Evolutionary conservation across 2,113 vertebrate genomes (phyloP).

Genomic region (Psittacula cyanocephala): DNA sequence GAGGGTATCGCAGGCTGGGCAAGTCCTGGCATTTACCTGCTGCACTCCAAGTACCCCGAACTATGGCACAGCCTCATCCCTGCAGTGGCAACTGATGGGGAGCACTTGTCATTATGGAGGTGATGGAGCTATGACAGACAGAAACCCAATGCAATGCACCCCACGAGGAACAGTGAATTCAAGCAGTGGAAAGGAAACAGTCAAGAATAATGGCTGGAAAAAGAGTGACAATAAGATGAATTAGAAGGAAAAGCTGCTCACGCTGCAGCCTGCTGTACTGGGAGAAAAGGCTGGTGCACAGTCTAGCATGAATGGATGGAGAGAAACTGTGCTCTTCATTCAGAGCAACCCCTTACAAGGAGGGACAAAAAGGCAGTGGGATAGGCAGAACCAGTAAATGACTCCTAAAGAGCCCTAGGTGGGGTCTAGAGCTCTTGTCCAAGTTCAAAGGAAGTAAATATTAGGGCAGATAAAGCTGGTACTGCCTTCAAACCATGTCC

Average conservation of each 20-base stretch:
- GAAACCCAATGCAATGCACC: accelerated
- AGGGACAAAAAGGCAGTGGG: neutral
- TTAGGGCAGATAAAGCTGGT: neutral
- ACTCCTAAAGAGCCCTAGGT: accelerated
- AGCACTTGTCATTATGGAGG: neutral
- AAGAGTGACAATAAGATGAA: neutral
- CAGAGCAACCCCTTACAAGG: neutral
- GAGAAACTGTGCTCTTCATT: neutral
- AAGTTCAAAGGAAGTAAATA: neutral
- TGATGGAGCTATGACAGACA: neutral
- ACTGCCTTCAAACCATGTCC: neutral
- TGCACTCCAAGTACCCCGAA: neutral
- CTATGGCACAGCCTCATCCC: neutral
- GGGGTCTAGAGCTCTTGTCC: neutral
- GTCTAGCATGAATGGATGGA: accelerated
- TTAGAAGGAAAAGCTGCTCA: neutral
- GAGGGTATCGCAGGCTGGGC: neutral
- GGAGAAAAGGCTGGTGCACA: neutral
- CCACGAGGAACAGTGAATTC: neutral
- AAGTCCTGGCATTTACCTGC: neutral
- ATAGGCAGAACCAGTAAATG: neutral
- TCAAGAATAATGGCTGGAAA: neutral
- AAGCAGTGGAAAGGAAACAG: neutral
- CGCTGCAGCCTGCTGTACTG: neutral
- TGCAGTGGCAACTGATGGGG: accelerated